Percentiles rank a stretch among this genome's conserved stretches.
These are phyloP conservation scores for Carabus problematicus DNA, from an alignment of 2,888 invertebrate genomes.

Conservation along the genomic window DNA sequence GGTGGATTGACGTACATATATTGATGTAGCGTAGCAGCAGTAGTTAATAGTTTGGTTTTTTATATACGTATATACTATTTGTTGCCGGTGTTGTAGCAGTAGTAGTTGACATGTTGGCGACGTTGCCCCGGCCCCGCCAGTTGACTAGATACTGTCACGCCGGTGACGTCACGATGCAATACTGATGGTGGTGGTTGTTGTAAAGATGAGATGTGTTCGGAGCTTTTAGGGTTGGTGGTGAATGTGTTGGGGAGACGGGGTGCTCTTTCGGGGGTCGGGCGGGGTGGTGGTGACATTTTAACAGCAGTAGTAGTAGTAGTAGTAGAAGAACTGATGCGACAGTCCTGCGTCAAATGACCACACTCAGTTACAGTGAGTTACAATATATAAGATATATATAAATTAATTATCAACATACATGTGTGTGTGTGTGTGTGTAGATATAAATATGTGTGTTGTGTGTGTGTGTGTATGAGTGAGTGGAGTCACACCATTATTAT, in stretches of 20 bases:
- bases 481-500: conserved; percentile 7
- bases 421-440: background rate
- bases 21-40: conserved; percentile 15
- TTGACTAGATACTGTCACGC: background rate
- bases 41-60: conserved; percentile 38
- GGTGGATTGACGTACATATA: conserved; percentile 3
- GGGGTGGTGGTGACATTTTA: conserved; percentile 50
- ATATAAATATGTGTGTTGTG: background rate
- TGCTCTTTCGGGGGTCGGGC: conserved; percentile 57
- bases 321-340: conserved; percentile 42
- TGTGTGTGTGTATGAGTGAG: background rate
- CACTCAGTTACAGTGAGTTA: conserved; percentile 14
- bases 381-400: background rate
- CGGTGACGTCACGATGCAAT: no score
- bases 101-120: conserved; percentile 42
- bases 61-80: no score
- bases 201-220: conserved; percentile 55
- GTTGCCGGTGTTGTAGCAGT: conserved; percentile 22
- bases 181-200: conserved; percentile 37
- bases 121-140: conserved; percentile 23
- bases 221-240: conserved; percentile 25
- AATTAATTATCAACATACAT: background rate
- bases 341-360: conserved; percentile 55
- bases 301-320: conserved; percentile 38
- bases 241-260: conserved; percentile 45